A percentile compares a stretch with the other conserved stretches of the same genome.
These are phyloP conservation scores for Macaria liturata DNA, from an alignment of 2,888 invertebrate species.

Conservation along the genomic window DNA sequence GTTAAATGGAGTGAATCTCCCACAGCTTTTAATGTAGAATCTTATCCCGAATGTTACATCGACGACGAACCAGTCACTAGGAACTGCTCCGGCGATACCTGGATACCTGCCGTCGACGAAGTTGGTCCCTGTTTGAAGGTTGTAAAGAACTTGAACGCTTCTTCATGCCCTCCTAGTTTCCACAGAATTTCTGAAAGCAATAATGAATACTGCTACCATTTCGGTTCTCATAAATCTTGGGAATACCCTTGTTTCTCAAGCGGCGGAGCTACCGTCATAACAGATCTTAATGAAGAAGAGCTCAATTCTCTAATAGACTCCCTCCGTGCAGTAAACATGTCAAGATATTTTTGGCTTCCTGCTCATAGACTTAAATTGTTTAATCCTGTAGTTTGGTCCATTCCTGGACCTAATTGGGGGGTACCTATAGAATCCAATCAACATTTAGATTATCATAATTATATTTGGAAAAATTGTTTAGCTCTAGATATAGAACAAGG, in stretches of 20 bases:
- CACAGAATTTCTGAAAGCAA: slow-evolving; percentile 53
- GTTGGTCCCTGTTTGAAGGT: slow-evolving; percentile 54
- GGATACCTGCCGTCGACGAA: slow-evolving; percentile 55
- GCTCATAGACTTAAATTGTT: slow-evolving; percentile 65
- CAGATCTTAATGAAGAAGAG: slow-evolving; percentile 57
- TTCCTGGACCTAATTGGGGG: slow-evolving; percentile 77
- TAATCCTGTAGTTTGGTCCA: slow-evolving; percentile 69
- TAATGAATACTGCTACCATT: slow-evolving; percentile 63
- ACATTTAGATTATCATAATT: slow-evolving; percentile 40
- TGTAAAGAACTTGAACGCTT: slow-evolving; percentile 50
- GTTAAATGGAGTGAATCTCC: slow-evolving; percentile 60
- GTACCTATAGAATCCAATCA: slow-evolving; percentile 43
- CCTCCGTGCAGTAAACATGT: slow-evolving; percentile 47
- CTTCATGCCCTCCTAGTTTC: slow-evolving; percentile 64
- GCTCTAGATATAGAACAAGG: slow-evolving; percentile 54
- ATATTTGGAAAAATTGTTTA: slow-evolving; percentile 60
- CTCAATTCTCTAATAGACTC: slow-evolving; percentile 52
- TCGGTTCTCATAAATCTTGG: slow-evolving; percentile 55
- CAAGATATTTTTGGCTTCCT: slow-evolving; percentile 77
- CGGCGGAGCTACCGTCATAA: slow-evolving; percentile 67
- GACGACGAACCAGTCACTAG: slow-evolving; percentile 54
- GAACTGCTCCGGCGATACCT: slow-evolving; percentile 57
- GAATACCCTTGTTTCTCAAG: slow-evolving; percentile 65
- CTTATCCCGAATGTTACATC: slow-evolving; percentile 61
- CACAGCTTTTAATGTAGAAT: slow-evolving; percentile 51